Conservation (phyloP, 2,113 vertebrate genomes). For the Acanthisitta chloris region DNA sequence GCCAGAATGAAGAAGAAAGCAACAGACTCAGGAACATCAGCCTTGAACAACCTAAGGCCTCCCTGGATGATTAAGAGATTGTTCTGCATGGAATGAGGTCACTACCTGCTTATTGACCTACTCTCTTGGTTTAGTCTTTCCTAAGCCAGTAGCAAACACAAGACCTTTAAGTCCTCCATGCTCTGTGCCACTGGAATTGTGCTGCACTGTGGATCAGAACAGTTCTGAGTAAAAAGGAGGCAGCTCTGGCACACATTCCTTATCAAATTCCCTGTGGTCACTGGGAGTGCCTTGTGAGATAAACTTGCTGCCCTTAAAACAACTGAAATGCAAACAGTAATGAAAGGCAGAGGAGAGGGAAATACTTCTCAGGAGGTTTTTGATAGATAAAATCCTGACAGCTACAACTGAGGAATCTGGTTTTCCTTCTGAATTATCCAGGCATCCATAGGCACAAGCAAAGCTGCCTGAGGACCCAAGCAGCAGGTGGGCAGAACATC, state of each 20-base stretch:
- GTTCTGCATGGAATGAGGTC: background rate
- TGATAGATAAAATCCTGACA: background rate
- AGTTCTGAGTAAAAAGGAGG: background rate
- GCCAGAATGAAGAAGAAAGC: background rate
- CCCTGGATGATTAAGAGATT: background rate
- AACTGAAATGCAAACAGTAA: background rate
- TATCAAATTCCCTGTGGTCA: background rate
- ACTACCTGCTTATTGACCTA: background rate
- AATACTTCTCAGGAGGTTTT: slow-evolving; percentile 1
- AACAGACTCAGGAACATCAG: background rate
- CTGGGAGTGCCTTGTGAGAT: background rate
- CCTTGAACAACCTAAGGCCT: background rate
- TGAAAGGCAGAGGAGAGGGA: background rate
- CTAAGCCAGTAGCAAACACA: background rate
- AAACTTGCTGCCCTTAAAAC: background rate
- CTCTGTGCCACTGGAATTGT: background rate
- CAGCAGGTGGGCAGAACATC: background rate
- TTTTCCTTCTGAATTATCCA: background rate
- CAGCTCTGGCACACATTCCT: background rate
- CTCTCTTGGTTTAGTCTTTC: background rate
- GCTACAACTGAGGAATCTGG: background rate
- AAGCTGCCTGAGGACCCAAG: background rate
- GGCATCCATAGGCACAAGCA: background rate
- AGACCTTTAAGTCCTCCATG: background rate
- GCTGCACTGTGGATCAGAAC: background rate